Conservation (phyloP, 2,113 vertebrate genomes). For the Hippocampus barbouri region DNA sequence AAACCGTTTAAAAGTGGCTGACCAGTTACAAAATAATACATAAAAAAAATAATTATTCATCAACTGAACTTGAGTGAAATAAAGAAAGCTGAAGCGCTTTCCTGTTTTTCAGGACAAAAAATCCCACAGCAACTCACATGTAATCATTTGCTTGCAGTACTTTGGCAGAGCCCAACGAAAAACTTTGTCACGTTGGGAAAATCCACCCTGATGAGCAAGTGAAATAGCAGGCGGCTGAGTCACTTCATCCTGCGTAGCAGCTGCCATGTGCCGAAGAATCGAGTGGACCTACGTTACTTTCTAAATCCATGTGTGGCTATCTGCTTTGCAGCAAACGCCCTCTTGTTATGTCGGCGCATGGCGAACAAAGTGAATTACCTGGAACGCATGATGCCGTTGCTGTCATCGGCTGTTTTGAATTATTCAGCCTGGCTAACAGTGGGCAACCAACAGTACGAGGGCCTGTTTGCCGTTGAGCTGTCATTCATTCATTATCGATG, state of each 20-base stretch:
- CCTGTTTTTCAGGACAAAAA: slow-evolving; percentile 20
- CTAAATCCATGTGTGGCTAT: slow-evolving; percentile 2
- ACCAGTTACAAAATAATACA: too few relatives aligned
- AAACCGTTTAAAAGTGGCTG: too few relatives aligned
- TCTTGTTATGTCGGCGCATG: slow-evolving; percentile 11
- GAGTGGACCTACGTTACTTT: not conserved
- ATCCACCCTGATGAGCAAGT: slow-evolving; percentile 35
- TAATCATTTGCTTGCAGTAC: slow-evolving; percentile 35
- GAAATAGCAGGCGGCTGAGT: slow-evolving; percentile 17
- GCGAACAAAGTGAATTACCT: slow-evolving; percentile 19
- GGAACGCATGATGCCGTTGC: slow-evolving; percentile 17
- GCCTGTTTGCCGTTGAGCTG: slow-evolving; percentile 5
- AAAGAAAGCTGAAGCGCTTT: slow-evolving; percentile 1
- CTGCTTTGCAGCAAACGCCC: slow-evolving; percentile 2
- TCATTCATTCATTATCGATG: slow-evolving; percentile 34
- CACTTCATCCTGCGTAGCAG: slow-evolving; percentile 19
- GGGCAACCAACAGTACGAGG: slow-evolving; percentile 10
- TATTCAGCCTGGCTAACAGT: slow-evolving; percentile 39
- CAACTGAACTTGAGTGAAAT: too few relatives aligned
- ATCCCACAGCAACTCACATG: slow-evolving; percentile 20
- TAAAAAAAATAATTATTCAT: too few relatives aligned
- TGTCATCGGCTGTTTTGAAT: slow-evolving; percentile 35
- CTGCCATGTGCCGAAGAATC: slow-evolving; percentile 11
- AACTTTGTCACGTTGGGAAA: slow-evolving; percentile 38
- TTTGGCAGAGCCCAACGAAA: slow-evolving; percentile 13